Evolutionary conservation across 1,140 invertebrate genomes (phyloP), one percentile per base, ranked within the genome.

Genomic region (Drosophila setifemur): DNA sequence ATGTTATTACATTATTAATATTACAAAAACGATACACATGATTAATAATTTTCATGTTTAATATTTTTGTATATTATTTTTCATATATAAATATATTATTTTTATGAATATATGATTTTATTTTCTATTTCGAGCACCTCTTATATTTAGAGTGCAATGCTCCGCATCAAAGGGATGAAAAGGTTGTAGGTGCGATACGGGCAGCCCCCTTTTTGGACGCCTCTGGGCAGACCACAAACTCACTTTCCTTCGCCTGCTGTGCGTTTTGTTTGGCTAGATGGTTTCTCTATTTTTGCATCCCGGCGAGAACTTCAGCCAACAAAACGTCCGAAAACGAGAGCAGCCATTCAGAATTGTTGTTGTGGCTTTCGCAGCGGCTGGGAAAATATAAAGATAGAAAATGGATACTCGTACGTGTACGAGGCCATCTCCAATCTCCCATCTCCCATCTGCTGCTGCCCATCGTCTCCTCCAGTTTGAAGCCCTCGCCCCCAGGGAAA

Each of bases 261-360:
- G 47, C 54, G 29, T 57, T 64, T 60, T 29, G 57, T 64, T 64
- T 64, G 42, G 31, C 25, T 29, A 49, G 60, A 49, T 64, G 33
- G 58, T 8, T 25, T 35, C 40, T 29, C 57, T 40, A 49, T 66
- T 66, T 63, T 40, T 64, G 60, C 60, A 63, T 48, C 55, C 29
- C 28, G 25, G 11, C 25, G 25, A 40, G 60, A 64, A 29, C 58
- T 49, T 48, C 2, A 25, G 58, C 19, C 43, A 40, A 66, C 61
- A 66, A 64, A 64, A 25, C 57, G 33, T 25, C 8, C 31, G 33
- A 40, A 64, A 66, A 66, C 43, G 43, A 66, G 58, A 64, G 18
- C 61, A 31, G 25, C 43, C 61, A 47, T 49, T 66, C 26, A 49
- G 28, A 49, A 35, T 37, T 25, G 33, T 45, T 60, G 35, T 64